These are phyloP conservation scores for Parnassius smintheus DNA, from an alignment of 2,888 invertebrate genomes.

Conservation along the genomic window DNA sequence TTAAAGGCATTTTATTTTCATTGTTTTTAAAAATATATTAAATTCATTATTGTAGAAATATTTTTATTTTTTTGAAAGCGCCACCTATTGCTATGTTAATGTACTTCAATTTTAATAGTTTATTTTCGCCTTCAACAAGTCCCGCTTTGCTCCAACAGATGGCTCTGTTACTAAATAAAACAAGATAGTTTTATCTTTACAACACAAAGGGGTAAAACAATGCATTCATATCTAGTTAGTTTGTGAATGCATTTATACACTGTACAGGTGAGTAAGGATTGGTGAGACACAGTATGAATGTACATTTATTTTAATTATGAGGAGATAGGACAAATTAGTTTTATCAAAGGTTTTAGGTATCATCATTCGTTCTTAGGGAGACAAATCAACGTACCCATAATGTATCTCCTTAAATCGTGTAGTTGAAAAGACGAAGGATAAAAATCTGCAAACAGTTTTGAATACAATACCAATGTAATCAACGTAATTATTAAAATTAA, in stretches of 20 bases:
- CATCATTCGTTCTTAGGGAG: conserved; percentile 27
- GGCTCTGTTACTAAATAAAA: conserved; percentile 12
- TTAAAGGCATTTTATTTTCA: too few relatives aligned
- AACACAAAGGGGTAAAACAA: neutral
- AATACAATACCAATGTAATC: neutral
- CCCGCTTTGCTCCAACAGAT: conserved; percentile 4
- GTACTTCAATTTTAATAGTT: neutral
- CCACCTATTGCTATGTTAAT: conserved; percentile 6
- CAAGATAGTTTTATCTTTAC: neutral
- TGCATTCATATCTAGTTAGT: neutral
- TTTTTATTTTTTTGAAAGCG: neutral
- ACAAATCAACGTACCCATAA: conserved; percentile 62
- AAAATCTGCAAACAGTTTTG: conserved; percentile 57
- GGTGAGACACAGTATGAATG: neutral
- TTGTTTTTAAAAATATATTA: too few relatives aligned
- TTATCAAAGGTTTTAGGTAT: conserved; percentile 11
- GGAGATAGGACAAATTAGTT: conserved; percentile 8
- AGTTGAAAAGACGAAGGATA: conserved; percentile 56
- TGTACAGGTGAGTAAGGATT: neutral
- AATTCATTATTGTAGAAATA: too few relatives aligned
- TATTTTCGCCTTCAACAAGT: neutral
- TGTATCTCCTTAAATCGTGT: conserved; percentile 57
- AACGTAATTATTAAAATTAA: too few relatives aligned
- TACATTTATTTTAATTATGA: conserved; percentile 2
- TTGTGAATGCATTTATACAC: too few relatives aligned